phyloP scores from a whole-genome alignment of 2,113 vertebrate genomes.

The Mesoclemmys tuberculata region DNA sequence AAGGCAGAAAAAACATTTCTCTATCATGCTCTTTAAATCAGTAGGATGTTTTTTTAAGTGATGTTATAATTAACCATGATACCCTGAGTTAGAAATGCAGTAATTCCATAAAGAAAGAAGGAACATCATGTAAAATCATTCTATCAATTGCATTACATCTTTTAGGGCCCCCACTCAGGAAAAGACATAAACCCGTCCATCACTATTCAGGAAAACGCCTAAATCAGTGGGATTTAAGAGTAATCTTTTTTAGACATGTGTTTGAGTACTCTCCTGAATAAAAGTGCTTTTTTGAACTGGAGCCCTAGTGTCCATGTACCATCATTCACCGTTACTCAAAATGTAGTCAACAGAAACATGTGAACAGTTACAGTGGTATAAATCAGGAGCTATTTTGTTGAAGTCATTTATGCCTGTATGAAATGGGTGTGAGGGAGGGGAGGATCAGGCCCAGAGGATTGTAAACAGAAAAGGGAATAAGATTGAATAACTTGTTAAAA shows the following conservation, averaged over 20 bases:
- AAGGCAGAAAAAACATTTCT: not conserved
- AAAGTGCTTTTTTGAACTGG: not conserved
- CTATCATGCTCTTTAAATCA: not conserved
- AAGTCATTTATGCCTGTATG: fast-evolving
- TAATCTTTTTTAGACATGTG: not conserved
- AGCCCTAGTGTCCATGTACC: not conserved
- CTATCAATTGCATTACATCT: fast-evolving
- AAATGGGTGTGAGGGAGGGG: not conserved
- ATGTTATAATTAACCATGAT: not conserved
- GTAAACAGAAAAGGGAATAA: not conserved
- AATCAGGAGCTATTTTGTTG: not conserved
- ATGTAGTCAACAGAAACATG: not conserved
- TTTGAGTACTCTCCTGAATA: not conserved
- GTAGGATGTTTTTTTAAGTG: not conserved
- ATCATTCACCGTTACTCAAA: not conserved
- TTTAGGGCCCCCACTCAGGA: fast-evolving
- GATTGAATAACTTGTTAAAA: not conserved
- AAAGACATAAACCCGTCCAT: not conserved
- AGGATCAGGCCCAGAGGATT: not conserved
- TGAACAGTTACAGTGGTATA: fast-evolving
- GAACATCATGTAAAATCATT: fast-evolving
- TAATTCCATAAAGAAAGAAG: not conserved
- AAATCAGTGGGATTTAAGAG: not conserved
- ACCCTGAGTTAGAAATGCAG: not conserved
- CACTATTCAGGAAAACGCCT: fast-evolving